Conservation (phyloP, 2,888 invertebrate genomes). For the Andrena flavipes region DNA sequence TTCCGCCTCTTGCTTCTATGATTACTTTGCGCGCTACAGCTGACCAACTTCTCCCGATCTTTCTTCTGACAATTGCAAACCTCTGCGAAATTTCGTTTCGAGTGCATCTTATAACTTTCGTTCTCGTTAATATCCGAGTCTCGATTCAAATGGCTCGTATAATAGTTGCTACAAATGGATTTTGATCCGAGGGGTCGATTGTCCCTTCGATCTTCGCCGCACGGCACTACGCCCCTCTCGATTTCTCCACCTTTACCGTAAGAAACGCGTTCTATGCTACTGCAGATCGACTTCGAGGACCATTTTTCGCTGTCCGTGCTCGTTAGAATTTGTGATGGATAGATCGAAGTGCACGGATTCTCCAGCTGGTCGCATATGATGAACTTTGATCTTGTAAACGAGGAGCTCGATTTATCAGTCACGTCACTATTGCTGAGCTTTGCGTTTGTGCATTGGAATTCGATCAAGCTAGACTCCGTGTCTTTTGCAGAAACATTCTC, state of each 20-base stretch:
- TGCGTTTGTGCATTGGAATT: conserved; percentile 27
- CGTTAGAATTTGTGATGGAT: conserved; percentile 15
- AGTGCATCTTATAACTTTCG: not conserved
- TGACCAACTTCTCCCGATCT: not conserved
- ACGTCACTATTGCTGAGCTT: not conserved
- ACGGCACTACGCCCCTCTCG: not conserved
- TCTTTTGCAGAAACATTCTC: not conserved
- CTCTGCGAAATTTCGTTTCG: not conserved
- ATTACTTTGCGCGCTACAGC: not conserved
- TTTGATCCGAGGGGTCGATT: not conserved
- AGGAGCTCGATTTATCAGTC: conserved; percentile 18
- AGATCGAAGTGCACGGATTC: conserved; percentile 30
- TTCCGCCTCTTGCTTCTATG: not conserved
- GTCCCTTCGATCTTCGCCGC: not conserved
- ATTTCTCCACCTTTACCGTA: not conserved
- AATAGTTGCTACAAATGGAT: not conserved
- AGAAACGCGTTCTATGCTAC: not conserved
- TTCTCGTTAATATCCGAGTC: not conserved
- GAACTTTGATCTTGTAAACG: conserved; percentile 32
- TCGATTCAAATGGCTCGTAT: not conserved
- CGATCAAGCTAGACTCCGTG: conserved; percentile 32
- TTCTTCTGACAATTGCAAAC: conserved; percentile 30
- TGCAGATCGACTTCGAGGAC: conserved; percentile 33
- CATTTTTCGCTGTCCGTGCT: conserved; percentile 12
- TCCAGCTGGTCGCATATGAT: conserved; percentile 24